phyloP scores from a whole-genome alignment of 2,113 vertebrate genomes.

The Catharus bicknelli region DNA sequence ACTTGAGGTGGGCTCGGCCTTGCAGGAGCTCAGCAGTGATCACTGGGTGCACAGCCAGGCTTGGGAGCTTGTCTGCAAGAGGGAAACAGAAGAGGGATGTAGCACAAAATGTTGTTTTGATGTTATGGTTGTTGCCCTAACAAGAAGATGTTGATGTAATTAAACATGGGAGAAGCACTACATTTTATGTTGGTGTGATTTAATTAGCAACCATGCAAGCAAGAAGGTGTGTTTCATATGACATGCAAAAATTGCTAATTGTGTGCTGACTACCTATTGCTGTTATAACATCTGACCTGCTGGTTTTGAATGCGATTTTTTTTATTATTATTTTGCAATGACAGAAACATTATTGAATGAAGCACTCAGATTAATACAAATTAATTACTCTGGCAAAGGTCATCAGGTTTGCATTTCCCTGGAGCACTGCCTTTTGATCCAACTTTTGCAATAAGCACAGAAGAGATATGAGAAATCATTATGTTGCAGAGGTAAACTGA shows the following conservation, averaged over 20 bases:
- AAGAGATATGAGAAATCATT: background rate
- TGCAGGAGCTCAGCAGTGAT: conserved; percentile 66
- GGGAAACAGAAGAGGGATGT: background rate
- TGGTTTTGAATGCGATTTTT: background rate
- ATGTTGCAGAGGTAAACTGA: background rate
- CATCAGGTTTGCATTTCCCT: conserved; percentile 69
- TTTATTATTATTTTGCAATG: background rate
- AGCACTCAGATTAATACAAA: background rate
- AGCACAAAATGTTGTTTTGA: background rate
- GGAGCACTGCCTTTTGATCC: conserved; percentile 60
- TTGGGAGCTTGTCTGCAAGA: background rate
- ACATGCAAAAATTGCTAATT: background rate
- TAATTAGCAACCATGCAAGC: background rate
- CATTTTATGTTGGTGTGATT: background rate
- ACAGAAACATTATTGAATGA: background rate
- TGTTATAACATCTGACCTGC: background rate
- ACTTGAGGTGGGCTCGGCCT: conserved; percentile 71
- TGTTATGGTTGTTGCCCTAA: background rate
- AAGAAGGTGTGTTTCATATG: background rate
- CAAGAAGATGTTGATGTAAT: background rate
- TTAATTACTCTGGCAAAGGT: conserved; percentile 72
- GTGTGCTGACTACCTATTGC: background rate
- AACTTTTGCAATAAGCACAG: conserved; percentile 60
- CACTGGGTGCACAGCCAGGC: background rate
- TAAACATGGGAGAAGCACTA: background rate